Conservation (phyloP, 1,140 invertebrate species). For the Gonioctena quinquepunctata region DNA sequence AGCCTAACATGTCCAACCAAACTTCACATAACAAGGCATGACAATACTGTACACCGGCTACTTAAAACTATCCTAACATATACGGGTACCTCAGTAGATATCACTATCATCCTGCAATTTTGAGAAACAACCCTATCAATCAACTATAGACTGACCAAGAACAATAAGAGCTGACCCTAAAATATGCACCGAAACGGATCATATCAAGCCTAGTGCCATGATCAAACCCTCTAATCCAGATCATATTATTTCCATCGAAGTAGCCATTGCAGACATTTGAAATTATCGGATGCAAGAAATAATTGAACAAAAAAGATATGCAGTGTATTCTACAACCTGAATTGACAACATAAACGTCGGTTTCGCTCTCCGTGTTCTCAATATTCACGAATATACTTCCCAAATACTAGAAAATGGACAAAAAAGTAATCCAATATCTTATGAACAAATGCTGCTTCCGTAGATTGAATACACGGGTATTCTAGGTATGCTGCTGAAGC, state of each 20-base stretch:
- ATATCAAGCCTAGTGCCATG: conserved; percentile 25
- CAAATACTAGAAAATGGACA: too few species aligned
- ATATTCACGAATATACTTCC: too few species aligned
- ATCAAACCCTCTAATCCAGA: conserved; percentile 16
- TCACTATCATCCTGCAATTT: conserved; percentile 12
- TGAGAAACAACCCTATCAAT: conserved; percentile 10
- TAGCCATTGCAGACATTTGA: conserved; percentile 24
- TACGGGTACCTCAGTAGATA: background rate
- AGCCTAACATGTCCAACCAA: conserved; percentile 24
- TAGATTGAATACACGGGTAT: background rate
- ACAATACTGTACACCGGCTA: background rate
- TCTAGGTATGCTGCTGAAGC: too few species aligned
- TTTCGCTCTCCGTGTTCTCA: too few species aligned
- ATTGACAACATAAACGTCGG: too few species aligned
- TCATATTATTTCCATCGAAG: conserved; percentile 18
- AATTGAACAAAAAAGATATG: conserved; percentile 22
- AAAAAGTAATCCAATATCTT: too few species aligned
- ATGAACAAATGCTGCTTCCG: too few species aligned
- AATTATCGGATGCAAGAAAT: conserved; percentile 18
- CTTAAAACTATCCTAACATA: background rate
- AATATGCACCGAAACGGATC: conserved; percentile 16
- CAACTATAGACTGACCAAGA: background rate
- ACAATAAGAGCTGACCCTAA: conserved; percentile 13
- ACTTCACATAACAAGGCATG: conserved; percentile 2
- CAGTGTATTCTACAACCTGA: conserved; percentile 14